Evolutionary conservation across 1,140 invertebrate species (phyloP), one percentile per base, ranked within the genome.

Genomic region (Plectus sambesii): DNA sequence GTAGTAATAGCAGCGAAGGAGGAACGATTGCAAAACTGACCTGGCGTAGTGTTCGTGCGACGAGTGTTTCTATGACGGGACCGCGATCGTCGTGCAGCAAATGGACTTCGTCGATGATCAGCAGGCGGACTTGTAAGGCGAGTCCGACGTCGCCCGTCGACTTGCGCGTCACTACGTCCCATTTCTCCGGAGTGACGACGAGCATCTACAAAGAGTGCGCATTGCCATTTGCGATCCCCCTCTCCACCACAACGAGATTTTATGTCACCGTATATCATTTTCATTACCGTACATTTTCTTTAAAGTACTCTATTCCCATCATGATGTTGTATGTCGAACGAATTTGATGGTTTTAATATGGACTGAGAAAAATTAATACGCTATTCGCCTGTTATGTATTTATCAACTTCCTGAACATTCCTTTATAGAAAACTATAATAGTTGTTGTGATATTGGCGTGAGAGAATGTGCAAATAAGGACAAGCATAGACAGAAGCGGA

Each of bases 31-130:
- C 24, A 27, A 47, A 20, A 60, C 53, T 53, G 50, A 80, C 82
- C 72, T 89, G 84, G 63, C 92, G 76, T 2, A 98, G 72, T 0
- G 92, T 98, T 54, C 94, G 75, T 0, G 94, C 92, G 0, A 99
- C 92, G 3, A 99, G 72, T 2, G 89, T 86, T 73, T 99, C 94
- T 23, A 99, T 85, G 6, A 98, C 94, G 0, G 93, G 87, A 9
- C 93, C 94, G 69, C 94, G 76, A 63, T 97, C 92, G 5, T 92
- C 88, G 69, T 99, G 90, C 23, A 99, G 72, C 6, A 99, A 74
- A 72, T 99, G 94, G 1, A 99, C 89, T 75, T 99, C 94, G 73
- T 99, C 94, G 60, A 99, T 90, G 54, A 99, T 98, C 0, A 99
- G 72, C 6, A 99, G 73, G 63, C 85, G 84, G 0, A 99, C 88